phyloP scores from a whole-genome alignment of 1,140 invertebrate species.

The Sipha flava region DNA sequence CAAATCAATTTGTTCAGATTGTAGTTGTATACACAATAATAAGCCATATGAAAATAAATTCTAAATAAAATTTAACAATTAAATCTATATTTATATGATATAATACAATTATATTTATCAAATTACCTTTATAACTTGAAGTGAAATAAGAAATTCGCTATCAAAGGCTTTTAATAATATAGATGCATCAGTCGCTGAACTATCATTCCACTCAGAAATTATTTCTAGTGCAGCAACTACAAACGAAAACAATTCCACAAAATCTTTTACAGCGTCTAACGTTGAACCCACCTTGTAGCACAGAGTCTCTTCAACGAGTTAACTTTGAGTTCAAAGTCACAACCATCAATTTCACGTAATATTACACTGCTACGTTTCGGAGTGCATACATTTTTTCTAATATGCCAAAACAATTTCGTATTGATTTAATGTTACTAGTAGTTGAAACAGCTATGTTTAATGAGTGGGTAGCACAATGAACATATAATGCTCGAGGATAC shows the following conservation, averaged over 20 bases:
- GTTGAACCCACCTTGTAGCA: slow-evolving; percentile 35
- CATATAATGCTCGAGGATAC: slow-evolving; percentile 36
- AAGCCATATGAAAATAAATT: neutral
- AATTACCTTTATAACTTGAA: neutral
- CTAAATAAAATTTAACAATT: neutral
- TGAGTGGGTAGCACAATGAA: slow-evolving; percentile 37
- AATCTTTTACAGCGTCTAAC: slow-evolving; percentile 35
- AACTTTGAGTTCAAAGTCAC: neutral
- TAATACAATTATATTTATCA: neutral
- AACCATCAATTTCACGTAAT: slow-evolving; percentile 4
- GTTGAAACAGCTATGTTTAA: slow-evolving; percentile 36
- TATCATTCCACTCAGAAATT: neutral
- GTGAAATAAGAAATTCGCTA: neutral
- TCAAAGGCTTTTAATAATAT: neutral
- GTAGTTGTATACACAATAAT: neutral
- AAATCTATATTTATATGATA: neutral
- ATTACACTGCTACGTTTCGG: slow-evolving; percentile 29
- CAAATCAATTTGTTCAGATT: neutral
- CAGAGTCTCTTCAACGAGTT: slow-evolving; percentile 31
- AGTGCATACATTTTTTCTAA: slow-evolving; percentile 26
- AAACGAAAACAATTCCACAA: slow-evolving; percentile 22
- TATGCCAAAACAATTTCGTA: slow-evolving; percentile 34
- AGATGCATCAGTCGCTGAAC: neutral
- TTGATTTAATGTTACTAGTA: slow-evolving; percentile 29
- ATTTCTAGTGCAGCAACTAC: slow-evolving; percentile 26